Percentiles rank a stretch among this genome's conserved stretches.
phyloP scores from a whole-genome alignment of 2,797 vertebrate species.

The Arrhamphus sclerolepis region DNA sequence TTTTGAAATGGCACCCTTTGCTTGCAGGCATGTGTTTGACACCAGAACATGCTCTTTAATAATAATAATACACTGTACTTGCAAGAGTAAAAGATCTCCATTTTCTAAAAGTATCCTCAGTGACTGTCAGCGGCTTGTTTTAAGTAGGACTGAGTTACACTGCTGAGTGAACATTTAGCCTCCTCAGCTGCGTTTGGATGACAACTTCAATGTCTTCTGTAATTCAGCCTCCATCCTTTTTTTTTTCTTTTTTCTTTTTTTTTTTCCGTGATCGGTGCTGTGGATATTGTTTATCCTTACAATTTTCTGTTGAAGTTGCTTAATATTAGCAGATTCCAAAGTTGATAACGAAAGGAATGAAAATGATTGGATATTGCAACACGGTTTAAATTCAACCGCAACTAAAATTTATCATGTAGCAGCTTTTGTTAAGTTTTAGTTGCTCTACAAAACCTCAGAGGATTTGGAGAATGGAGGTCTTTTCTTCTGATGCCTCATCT shows the following conservation, averaged over 20 bases:
- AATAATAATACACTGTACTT: slow-evolving; percentile 60
- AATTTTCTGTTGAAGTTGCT: slow-evolving; percentile 1
- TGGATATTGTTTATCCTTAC: slow-evolving; percentile 11
- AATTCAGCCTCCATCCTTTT: slow-evolving; percentile 24
- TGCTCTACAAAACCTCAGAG: slow-evolving; percentile 3
- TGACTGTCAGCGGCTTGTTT: slow-evolving; percentile 10
- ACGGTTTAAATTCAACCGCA: slow-evolving; percentile 1
- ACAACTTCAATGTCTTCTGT: slow-evolving; percentile 27
- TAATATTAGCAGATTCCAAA: not conserved
- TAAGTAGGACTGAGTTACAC: slow-evolving; percentile 13
- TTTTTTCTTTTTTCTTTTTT: no score
- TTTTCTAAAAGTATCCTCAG: slow-evolving; percentile 4
- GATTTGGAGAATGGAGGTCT: slow-evolving; percentile 45
- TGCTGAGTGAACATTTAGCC: slow-evolving; percentile 18
- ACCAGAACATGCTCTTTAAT: slow-evolving; percentile 48
- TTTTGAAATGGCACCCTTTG: slow-evolving; percentile 38
- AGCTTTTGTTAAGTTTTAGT: not conserved
- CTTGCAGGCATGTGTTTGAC: slow-evolving; percentile 41
- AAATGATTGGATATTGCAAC: not conserved
- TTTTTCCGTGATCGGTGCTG: slow-evolving; percentile 17
- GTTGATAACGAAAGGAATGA: not conserved
- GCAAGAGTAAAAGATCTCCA: slow-evolving; percentile 49
- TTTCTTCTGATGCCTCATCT: slow-evolving; percentile 59
- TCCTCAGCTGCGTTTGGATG: slow-evolving; percentile 48
- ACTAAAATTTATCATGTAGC: not conserved